phyloP scores from a whole-genome alignment of 1,140 invertebrate species.

The Aphelinus certus region DNA sequence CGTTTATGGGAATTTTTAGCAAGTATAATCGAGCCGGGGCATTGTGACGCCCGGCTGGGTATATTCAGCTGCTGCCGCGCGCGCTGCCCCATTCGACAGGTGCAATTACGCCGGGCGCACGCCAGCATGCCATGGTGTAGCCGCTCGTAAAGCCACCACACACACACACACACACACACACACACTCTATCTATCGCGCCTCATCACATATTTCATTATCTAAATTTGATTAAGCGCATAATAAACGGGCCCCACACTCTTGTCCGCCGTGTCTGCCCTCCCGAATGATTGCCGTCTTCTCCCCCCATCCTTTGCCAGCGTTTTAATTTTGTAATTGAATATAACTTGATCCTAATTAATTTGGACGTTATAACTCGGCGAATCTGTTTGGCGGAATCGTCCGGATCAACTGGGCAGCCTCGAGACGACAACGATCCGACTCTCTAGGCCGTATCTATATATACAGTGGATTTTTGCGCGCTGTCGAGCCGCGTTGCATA shows the following conservation, averaged over 20 bases:
- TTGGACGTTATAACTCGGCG: no score
- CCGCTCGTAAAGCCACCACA: neutral
- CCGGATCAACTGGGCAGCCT: no score
- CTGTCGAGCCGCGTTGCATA: no score
- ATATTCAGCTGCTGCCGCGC: conserved; percentile 5
- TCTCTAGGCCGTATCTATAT: no score
- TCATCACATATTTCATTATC: conserved; percentile 23
- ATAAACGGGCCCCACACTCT: neutral
- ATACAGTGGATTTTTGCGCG: no score
- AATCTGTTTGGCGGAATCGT: no score
- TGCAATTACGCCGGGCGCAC: conserved; percentile 18
- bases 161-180: neutral
- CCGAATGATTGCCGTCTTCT: no score
- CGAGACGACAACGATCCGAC: no score
- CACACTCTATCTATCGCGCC: neutral
- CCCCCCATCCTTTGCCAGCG: no score
- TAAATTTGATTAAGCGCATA: conserved; percentile 32
- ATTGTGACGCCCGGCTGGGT: neutral
- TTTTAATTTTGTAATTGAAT: conserved; percentile 9
- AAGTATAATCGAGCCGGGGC: neutral
- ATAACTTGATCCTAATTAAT: no score
- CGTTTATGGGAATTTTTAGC: no score
- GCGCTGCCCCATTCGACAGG: conserved; percentile 24
- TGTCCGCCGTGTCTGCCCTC: neutral
- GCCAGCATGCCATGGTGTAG: neutral